These are phyloP conservation scores for Pseudochromis fuscus DNA, from an alignment of 2,797 vertebrate genomes.

Conservation along the genomic window DNA sequence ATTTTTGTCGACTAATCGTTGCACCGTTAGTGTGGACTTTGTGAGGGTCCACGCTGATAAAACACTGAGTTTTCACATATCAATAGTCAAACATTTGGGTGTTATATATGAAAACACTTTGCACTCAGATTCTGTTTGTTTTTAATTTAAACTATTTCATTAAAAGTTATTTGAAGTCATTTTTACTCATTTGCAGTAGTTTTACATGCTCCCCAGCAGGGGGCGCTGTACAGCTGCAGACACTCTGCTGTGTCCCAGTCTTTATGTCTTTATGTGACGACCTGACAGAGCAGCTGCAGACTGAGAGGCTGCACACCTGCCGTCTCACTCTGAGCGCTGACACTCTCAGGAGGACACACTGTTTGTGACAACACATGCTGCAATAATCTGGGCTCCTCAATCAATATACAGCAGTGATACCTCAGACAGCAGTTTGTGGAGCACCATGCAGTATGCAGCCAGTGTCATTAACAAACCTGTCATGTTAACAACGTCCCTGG, in stretches of 20 bases:
- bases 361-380: constrained; percentile 20
- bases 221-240: constrained; percentile 45
- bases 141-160: not conserved
- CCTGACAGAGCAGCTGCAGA: constrained; percentile 55
- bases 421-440: not conserved
- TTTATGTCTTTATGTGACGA: constrained; percentile 7
- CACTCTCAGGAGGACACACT: constrained; percentile 44
- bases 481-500: not conserved
- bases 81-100: too few relatives aligned
- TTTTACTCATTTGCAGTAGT: not conserved
- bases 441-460: not conserved
- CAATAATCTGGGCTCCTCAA: constrained; percentile 27
- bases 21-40: too few relatives aligned
- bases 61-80: too few relatives aligned
- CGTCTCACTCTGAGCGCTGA: constrained; percentile 10
- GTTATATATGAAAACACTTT: not conserved
- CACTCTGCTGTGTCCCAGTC: not conserved
- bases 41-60: too few relatives aligned
- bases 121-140: not conserved
- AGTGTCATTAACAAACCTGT: not conserved
- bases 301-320: constrained; percentile 54
- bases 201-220: constrained; percentile 52
- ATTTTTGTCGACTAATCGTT: too few relatives aligned
- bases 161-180: too few relatives aligned
- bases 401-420: constrained; percentile 15